Percentiles rank a stretch among this genome's conserved stretches.
These are phyloP conservation scores for Deilephila elpenor DNA, from an alignment of 2,888 invertebrate species.

Conservation along the genomic window DNA sequence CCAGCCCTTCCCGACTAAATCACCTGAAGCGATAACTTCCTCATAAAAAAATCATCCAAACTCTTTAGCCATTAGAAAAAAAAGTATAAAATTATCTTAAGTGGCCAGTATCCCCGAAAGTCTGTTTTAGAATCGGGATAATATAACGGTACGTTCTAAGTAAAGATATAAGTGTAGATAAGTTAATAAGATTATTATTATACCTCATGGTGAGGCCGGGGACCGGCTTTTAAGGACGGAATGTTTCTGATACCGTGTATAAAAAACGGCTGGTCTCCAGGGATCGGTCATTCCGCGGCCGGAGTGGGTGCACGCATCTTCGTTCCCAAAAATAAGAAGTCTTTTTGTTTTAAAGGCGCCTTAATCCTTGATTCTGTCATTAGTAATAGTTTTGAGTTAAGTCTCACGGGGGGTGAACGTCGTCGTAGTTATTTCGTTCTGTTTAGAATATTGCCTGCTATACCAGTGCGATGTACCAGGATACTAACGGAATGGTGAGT, in stretches of 20 bases:
- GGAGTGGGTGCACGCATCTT: conserved; percentile 77
- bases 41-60: conserved; percentile 63
- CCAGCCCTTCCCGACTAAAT: conserved; percentile 44
- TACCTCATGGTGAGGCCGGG: conserved; percentile 74
- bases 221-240: conserved; percentile 81
- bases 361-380: conserved; percentile 50
- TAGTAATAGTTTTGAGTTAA: conserved; percentile 55
- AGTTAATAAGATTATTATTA: conserved; percentile 84
- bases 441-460: conserved; percentile 43
- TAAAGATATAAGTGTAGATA: conserved; percentile 83
- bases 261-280: conserved; percentile 78
- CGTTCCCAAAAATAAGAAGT: conserved; percentile 60
- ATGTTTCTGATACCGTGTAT: conserved; percentile 81
- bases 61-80: conserved; percentile 69
- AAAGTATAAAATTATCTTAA: conserved; percentile 83
- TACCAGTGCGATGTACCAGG: conserved; percentile 64
- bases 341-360: conserved; percentile 60
- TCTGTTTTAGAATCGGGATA: conserved; percentile 73
- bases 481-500: conserved; percentile 64
- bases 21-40: conserved; percentile 49
- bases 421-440: conserved; percentile 46
- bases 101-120: conserved; percentile 73
- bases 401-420: conserved; percentile 61
- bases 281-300: conserved; percentile 79
- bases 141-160: conserved; percentile 81